Evolutionary conservation across 2,797 vertebrate genomes (phyloP), one percentile per base, ranked within the genome.

Genomic region (Hippocampus kuda): DNA sequence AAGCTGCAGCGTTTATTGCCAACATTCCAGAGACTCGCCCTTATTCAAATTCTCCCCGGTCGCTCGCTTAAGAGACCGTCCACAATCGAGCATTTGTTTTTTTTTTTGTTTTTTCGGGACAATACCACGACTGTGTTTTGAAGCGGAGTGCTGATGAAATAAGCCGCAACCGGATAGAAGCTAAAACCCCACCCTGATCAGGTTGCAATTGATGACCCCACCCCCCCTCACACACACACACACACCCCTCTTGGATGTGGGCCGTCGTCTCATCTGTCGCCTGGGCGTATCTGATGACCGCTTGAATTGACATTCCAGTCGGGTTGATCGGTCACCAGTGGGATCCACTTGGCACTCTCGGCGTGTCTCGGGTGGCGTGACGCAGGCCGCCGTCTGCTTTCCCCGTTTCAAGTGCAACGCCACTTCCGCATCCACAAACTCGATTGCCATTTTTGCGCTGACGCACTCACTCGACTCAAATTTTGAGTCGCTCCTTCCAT

Each of bases 361-460:
- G 56, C 7, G 1, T 2, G 64, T 84, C 85, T 86, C 83, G 68
- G 80, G 80, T 86, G 86, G 78, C 73, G 44, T 22, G 1, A 7
- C 48, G 16, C 48, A 20, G 75, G 79, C 86, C 81, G 62, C 75
- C 68, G 83, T 82, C 80, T 81, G 79, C 76, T 74, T 76, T 74
- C 51, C 75, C 82, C 9, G 83, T 89, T 86, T 86, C 87, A 89
- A 84, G 87, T 88, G 78, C 84, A 88, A 82, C 83, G 74, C 20
- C 67, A 75, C 77, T 69, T 85, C 82, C 86, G 88, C 87, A 88
- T 90, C 88, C 86, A 84, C 5, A 74, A 81, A 56, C 66, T 38
- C 9, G 42, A 41, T 42, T 42, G 22, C 20, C 34, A 67, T 72
- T 83, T 82, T 77, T 84, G n/a, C 79, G 79, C 79, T 82, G 72